Evolutionary conservation across 2,888 invertebrate species (phyloP), one percentile per base, ranked within the genome.

Genomic region (Dexiosoma caninum): DNA sequence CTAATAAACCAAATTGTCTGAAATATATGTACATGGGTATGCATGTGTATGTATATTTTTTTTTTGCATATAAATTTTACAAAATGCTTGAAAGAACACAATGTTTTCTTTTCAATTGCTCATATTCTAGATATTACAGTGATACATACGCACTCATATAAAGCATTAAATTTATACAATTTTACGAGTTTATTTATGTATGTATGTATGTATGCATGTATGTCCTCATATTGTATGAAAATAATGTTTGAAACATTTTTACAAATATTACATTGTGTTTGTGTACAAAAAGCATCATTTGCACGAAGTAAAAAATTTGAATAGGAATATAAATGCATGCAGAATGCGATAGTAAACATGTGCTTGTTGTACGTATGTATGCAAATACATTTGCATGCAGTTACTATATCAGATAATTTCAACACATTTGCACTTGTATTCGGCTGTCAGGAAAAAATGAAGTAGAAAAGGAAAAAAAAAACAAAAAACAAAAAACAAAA

Each of bases 271-370:
- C 14, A 42, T 62, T 51, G 30, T 51, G 32, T 51, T 59, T 14
- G 9, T 14, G 9, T 21, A 51, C 14, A 60, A 53, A 71, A 60
- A 62, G 8, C n/a, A 32, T 16, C 35, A 72, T 62, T 72, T 72
- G 53, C 35, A 67, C 12, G 19, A 49, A 59, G 70, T 6, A 27
- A 53, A 75, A 67, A 75, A 59, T 40, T 59, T 70, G 40, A 64
- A 71, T 32, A 49, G 35, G 51, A 78, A 78, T 37, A 57, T 35
- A 71, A 70, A 67, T 74, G 74, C 62, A 69, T 37, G 55, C 55
- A n/a, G n/a, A 69, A 30, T 42, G 62, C 53, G 12, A 60, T 46
- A 14, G 59, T 40, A 49, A 30, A 71, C 55, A 70, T 59, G 55
- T 53, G 62, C 49, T 51, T 37, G 19, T 16, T 1, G 27, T 32